Percentiles rank a stretch among this genome's conserved stretches.
phyloP scores from a whole-genome alignment of 2,797 vertebrate genomes.

The Glossophaga mutica region DNA sequence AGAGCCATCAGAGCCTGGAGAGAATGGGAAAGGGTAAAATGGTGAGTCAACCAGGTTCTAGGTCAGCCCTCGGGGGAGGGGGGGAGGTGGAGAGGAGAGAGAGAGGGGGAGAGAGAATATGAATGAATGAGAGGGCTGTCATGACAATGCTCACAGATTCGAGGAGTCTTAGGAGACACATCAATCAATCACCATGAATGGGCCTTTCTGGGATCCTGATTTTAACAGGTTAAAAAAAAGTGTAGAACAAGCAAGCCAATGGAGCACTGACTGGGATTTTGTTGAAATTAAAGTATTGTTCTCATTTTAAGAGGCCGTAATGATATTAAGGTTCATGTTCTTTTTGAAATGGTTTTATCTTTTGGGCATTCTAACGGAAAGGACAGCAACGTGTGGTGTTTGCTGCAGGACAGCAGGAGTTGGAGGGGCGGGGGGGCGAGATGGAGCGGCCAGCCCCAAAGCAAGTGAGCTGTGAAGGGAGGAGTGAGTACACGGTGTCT shows the following conservation, averaged over 20 bases:
- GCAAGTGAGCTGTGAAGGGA: background rate
- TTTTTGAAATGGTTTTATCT: background rate
- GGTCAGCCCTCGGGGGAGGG: background rate
- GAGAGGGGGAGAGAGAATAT: background rate
- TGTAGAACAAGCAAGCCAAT: background rate
- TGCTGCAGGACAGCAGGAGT: background rate
- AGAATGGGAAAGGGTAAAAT: background rate
- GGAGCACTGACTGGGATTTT: background rate
- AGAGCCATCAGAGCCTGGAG: background rate
- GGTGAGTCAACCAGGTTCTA: background rate
- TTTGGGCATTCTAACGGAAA: background rate
- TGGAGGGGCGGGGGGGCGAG: too few species aligned
- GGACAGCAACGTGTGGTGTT: background rate
- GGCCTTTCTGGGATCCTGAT: background rate
- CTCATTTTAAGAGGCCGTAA: background rate
- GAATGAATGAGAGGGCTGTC: too few species aligned
- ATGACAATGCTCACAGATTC: background rate
- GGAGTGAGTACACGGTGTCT: background rate
- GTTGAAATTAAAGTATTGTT: background rate
- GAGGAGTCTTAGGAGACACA: background rate
- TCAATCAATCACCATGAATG: background rate
- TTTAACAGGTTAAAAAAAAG: background rate
- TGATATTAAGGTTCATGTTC: background rate
- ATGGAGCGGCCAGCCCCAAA: background rate
- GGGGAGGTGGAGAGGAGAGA: background rate